A percentile compares a stretch with the other conserved stretches of the same genome.
phyloP scores from a whole-genome alignment of 1,140 invertebrate genomes.

The Ericerus pela region DNA sequence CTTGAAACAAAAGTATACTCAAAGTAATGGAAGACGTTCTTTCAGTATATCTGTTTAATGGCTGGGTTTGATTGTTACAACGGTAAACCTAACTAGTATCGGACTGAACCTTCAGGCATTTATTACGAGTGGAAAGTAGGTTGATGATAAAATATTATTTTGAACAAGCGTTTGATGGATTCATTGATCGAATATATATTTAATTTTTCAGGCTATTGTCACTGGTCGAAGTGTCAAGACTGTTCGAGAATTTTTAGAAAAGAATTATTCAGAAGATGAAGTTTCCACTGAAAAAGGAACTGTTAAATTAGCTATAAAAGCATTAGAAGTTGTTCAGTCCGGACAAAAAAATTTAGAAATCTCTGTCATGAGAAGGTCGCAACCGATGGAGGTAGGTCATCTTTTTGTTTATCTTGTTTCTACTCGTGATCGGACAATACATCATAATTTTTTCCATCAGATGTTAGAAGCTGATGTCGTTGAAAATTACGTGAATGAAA shows the following conservation, averaged over 20 bases:
- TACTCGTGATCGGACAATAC: no score
- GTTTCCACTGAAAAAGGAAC: slow-evolving; percentile 74
- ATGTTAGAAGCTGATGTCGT: slow-evolving; percentile 85
- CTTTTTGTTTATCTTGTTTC: no score
- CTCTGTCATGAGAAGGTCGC: slow-evolving; percentile 86
- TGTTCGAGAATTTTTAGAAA: slow-evolving; percentile 96
- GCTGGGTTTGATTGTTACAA: slow-evolving; percentile 99
- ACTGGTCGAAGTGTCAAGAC: slow-evolving; percentile 96
- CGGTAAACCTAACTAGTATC: slow-evolving; percentile 91
- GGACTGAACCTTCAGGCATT: slow-evolving; percentile 97
- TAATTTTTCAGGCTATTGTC: slow-evolving; percentile 95
- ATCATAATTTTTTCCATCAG: no score
- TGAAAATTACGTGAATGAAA: slow-evolving; percentile 79
- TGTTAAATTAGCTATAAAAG: slow-evolving; percentile 88
- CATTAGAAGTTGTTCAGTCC: slow-evolving; percentile 96
- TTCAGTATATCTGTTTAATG: slow-evolving; percentile 97
- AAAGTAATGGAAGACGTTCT: slow-evolving; percentile 93
- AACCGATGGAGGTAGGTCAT: no score
- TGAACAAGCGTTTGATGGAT: no score
- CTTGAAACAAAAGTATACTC: slow-evolving; percentile 96
- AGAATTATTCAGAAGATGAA: slow-evolving; percentile 79
- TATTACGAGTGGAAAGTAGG: slow-evolving; percentile 99
- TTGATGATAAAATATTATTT: no score
- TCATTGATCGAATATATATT: no score
- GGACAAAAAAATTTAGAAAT: slow-evolving; percentile 98